Conservation (phyloP, 2,888 invertebrate species). For the Caenorhabditis japonica region DNA sequence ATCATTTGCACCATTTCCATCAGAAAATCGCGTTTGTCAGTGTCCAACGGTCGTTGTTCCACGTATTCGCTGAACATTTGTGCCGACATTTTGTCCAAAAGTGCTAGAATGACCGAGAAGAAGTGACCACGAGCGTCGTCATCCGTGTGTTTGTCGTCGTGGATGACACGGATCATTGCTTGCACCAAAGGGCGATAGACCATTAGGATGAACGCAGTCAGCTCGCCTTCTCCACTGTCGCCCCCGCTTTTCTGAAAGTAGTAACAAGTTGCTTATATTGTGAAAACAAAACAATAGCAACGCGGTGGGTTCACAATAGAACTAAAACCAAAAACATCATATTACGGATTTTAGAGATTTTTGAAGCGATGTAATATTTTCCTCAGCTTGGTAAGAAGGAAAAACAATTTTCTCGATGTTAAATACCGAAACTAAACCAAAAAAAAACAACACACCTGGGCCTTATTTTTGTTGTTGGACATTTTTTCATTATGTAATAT, state of each 20-base stretch:
- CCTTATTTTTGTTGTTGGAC: too few species aligned
- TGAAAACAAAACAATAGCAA: too few species aligned
- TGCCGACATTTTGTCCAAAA: constrained; percentile 91
- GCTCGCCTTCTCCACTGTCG: constrained; percentile 48
- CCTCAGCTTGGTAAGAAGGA: too few species aligned
- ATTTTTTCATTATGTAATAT: too few species aligned
- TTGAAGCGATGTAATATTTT: too few species aligned
- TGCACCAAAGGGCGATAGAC: constrained; percentile 63
- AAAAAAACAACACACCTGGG: too few species aligned
- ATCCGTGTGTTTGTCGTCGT: constrained; percentile 51
- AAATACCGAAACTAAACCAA: too few species aligned
- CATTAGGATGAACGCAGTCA: constrained; percentile 59
- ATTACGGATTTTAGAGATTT: too few species aligned
- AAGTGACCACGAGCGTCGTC: constrained; percentile 56
- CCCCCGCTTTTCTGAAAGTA: constrained; percentile 38
- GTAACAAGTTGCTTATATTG: too few species aligned
- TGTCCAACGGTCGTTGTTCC: constrained; percentile 75
- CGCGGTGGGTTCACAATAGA: too few species aligned
- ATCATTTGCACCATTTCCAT: constrained; percentile 91
- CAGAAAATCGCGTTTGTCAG: constrained; percentile 87
- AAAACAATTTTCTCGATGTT: too few species aligned
- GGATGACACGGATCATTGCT: constrained; percentile 81
- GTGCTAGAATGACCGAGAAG: constrained; percentile 85
- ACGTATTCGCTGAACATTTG: constrained; percentile 88
- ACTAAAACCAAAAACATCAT: too few species aligned